phyloP scores from a whole-genome alignment of 2,113 vertebrate genomes.

The Rostratula benghalensis region DNA sequence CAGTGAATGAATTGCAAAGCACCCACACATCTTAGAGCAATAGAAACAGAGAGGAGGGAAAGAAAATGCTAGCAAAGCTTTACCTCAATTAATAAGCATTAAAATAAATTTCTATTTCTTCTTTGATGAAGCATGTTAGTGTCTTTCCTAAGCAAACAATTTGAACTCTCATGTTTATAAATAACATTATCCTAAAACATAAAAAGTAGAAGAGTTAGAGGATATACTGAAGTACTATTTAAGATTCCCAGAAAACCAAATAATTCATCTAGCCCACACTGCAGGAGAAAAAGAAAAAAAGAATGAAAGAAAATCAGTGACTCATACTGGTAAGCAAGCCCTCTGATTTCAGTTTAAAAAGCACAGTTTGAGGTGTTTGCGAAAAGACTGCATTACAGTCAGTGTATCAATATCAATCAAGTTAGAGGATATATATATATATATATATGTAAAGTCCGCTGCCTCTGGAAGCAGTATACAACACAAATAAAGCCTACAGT shows the following conservation, averaged over 20 bases:
- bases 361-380: neutral
- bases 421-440: neutral
- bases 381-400: neutral
- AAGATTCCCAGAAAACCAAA: neutral
- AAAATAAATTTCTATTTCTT: neutral
- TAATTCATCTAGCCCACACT: neutral
- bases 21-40: neutral
- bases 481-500: neutral
- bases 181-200: neutral
- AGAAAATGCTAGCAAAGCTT: neutral
- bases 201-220: neutral
- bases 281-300: neutral
- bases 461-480: neutral
- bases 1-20: neutral
- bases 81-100: neutral
- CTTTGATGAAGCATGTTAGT: neutral
- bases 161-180: neutral
- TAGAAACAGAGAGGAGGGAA: neutral
- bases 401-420: neutral
- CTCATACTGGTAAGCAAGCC: neutral
- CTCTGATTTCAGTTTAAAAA: constrained; percentile 1
- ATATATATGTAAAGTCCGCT: neutral
- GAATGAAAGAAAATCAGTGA: neutral
- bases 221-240: neutral
- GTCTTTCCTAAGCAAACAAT: neutral